Evolutionary conservation across 2,113 vertebrate genomes (phyloP).

Genomic region (Mesembrinibis cayennensis): DNA sequence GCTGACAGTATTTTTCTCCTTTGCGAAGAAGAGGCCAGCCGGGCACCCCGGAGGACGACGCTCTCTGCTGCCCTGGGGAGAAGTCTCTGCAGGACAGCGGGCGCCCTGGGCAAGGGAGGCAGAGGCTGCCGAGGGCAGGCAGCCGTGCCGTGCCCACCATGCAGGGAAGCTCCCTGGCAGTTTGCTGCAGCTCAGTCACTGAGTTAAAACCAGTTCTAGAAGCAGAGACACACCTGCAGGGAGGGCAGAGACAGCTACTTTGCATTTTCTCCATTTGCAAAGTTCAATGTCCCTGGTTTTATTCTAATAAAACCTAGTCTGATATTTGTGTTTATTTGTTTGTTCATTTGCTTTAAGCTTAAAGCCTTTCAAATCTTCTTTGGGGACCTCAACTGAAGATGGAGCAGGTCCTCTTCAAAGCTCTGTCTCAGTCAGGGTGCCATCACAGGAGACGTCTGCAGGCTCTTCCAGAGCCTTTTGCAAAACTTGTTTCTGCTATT

Average conservation of each 20-base stretch:
- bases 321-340: background rate
- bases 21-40: background rate
- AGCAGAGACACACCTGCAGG: background rate
- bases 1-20: background rate
- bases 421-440: background rate
- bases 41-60: fast-evolving
- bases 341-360: background rate
- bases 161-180: background rate
- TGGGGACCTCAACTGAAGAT: background rate
- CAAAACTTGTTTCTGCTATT: background rate
- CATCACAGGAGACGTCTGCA: background rate
- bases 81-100: background rate
- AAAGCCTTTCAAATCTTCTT: background rate
- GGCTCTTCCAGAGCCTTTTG: background rate
- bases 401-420: background rate
- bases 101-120: background rate
- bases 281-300: background rate
- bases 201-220: background rate
- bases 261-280: background rate
- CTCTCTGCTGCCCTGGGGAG: background rate
- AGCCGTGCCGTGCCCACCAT: fast-evolving
- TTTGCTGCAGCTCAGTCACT: background rate
- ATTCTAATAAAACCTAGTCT: background rate
- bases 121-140: background rate
- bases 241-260: background rate